Base-by-base conservation (phyloP, 2,113 vertebrate genomes). In the Actenoides lindsayi region DNA sequence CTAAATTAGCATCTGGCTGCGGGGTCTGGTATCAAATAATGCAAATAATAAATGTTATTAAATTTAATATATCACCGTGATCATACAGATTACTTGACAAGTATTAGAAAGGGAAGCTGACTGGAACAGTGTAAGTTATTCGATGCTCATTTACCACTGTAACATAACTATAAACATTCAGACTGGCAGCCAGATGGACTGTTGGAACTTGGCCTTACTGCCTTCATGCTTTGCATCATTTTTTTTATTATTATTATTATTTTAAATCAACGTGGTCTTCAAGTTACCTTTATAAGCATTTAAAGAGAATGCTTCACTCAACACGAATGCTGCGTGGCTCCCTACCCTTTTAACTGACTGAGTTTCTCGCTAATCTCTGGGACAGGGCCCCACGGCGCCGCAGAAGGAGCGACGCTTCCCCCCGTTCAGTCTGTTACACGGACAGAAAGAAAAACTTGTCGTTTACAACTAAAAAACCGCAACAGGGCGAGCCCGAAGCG, bases 391-490 rank as follows among this genome's bases (percentile, higher is more conserved):
- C 67, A 2, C 24, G 2, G 0, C 31, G 48, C 39, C 2, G 21
- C 4, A 10, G 31, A 57, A 51, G 2, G 16, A 44, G 31, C 1
- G 54, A 1, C 14, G 7, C 23, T 10, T n/a, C 51, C 1, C 0
- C 28, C 41, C 7, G 1, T 46, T 2, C 62, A 24, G 25, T 1
- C 42, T 57, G 14, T 2, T 6, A 15, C 33, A 0, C 20, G 1
- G 3, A 1, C 31, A 3, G 20, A 64, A n/a, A 23, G 3, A 2
- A 13, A 33, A 19, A 20, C 5, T 0, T 2, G 10, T 3, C 14
- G 3, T 11, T 60, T 30, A 39, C n/a, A 44, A 9, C 46, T 13
- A 0, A 48, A 37, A 28, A 24, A 3, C 16, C 30, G n/a, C 19
- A 35, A 6, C 16, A 25, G 62, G 15, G 17, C 8, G 23, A 48